Conservation (phyloP, 2,113 vertebrate species). For the Aptenodytes forsteri region DNA sequence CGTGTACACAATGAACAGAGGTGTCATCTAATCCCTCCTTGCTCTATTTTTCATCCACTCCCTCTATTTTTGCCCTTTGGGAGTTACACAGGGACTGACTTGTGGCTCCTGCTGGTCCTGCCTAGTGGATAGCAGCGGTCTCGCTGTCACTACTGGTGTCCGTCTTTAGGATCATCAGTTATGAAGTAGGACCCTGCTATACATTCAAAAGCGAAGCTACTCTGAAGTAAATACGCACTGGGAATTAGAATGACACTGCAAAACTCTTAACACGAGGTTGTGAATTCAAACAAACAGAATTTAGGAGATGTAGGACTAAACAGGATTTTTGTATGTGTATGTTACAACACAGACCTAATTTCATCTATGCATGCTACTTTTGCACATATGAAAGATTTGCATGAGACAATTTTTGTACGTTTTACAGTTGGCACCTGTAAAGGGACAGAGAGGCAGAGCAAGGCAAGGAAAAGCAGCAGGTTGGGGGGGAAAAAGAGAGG, state of each 20-base stretch:
- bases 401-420: background rate
- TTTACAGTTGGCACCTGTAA: background rate
- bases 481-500: too few species aligned
- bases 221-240: background rate
- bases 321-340: background rate
- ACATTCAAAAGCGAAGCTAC: background rate
- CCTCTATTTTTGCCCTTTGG: background rate
- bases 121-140: background rate
- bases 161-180: background rate
- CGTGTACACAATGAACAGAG: accelerated
- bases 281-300: background rate
- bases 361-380: background rate
- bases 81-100: background rate
- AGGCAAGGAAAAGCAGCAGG: background rate
- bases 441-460: background rate
- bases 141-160: background rate
- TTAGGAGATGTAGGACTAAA: background rate
- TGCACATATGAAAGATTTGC: background rate
- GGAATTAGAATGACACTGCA: background rate
- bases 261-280: background rate
- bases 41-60: background rate
- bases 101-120: background rate
- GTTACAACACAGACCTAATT: background rate
- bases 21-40: background rate
- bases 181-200: background rate